Conservation (phyloP, 2,797 vertebrate genomes). For the Streptopelia turtur region DNA sequence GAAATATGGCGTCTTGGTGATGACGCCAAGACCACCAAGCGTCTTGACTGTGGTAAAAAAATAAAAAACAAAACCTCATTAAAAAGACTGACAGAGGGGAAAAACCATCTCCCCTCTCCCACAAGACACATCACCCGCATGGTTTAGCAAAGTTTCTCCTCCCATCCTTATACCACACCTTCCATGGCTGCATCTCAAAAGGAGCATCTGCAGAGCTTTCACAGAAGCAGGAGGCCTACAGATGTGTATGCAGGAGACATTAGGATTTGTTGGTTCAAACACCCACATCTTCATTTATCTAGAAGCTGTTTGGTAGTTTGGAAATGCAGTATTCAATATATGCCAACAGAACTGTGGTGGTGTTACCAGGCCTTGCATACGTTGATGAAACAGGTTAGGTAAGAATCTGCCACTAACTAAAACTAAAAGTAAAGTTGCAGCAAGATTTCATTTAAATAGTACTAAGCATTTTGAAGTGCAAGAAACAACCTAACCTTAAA, state of each 20-base stretch:
- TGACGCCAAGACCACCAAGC: not conserved
- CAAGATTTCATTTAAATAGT: not conserved
- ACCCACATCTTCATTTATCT: not conserved
- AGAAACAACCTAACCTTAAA: not conserved
- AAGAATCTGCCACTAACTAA: not conserved
- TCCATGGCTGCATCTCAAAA: not conserved
- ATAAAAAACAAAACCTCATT: not conserved
- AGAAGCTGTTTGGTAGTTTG: not conserved
- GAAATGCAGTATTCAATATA: not conserved
- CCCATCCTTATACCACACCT: not conserved
- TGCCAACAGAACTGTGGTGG: not conserved
- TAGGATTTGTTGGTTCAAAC: not conserved
- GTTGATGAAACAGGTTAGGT: not conserved
- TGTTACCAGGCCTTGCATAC: not conserved
- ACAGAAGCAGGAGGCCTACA: not conserved
- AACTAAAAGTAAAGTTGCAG: not conserved
- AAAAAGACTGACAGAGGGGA: not conserved
- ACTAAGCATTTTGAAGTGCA: constrained; percentile 8
- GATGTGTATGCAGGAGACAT: not conserved
- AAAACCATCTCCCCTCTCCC: not conserved
- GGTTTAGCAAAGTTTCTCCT: not conserved
- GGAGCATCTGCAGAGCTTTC: not conserved
- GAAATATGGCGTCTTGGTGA: not conserved
- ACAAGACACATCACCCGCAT: not conserved
- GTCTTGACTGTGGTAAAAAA: not conserved